Percentiles rank a stretch among this genome's conserved stretches.
Conservation (phyloP, 1,140 invertebrate species). For the Radopholus similis region DNA sequence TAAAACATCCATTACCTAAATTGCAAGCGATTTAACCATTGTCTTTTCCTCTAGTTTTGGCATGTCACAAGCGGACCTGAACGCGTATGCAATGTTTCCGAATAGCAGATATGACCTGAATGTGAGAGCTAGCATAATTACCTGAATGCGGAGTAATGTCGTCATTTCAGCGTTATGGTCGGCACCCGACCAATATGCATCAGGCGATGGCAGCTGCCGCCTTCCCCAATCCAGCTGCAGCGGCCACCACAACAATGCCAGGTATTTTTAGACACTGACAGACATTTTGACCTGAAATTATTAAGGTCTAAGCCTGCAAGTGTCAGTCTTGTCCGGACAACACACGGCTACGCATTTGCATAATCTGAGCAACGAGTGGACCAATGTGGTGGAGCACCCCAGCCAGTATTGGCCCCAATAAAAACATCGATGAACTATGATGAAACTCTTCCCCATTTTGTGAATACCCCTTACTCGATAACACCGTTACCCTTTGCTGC, state of each 20-base stretch:
- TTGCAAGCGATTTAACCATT: neutral
- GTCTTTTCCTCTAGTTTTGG: neutral
- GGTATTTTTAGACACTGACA: neutral
- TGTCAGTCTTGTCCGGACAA: neutral
- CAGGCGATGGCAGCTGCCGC: neutral
- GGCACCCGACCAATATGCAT: neutral
- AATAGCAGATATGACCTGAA: slow-evolving; percentile 2
- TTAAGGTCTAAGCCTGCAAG: neutral
- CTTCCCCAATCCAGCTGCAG: neutral
- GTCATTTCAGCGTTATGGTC: neutral
- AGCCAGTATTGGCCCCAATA: neutral
- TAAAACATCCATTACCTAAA: neutral
- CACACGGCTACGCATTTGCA: neutral
- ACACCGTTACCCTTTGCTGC: too few relatives aligned
- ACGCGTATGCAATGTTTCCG: slow-evolving; percentile 4
- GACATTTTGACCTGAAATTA: neutral
- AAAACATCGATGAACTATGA: too few relatives aligned
- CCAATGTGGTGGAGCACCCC: neutral
- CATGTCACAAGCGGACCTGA: neutral
- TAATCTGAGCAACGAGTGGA: neutral
- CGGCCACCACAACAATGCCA: neutral
- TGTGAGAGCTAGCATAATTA: slow-evolving; percentile 1
- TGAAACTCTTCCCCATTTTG: too few relatives aligned
- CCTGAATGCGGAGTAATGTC: neutral
- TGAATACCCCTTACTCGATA: too few relatives aligned